Base-by-base conservation (phyloP, 2,113 vertebrate species). In the Chionodraco myersi region DNA sequence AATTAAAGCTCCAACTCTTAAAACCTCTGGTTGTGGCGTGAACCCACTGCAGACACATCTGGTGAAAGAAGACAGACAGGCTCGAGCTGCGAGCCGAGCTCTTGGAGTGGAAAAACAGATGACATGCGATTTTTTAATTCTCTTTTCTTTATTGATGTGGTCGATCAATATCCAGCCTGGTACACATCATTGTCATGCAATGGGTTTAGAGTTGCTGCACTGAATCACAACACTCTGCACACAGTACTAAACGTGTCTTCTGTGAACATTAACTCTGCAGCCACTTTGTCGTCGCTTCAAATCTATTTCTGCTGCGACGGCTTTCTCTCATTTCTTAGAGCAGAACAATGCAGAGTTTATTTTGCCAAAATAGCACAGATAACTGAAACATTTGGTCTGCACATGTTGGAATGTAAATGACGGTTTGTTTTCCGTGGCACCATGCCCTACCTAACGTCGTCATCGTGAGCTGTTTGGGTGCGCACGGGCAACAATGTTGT, bases 91-190 rank as follows among this genome's bases (percentile, higher is more conserved):
- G 72, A 73, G 77, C 77, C 58, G 56, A 77, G 48, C 61, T 75
- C 69, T 77, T 51, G 13, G 58, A 82, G 80, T 88, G 83, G 87
- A 92, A 90, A 94, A 92, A 86, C 87, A 89, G 81, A 92, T 84
- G 89, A 92, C 87, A 80, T 16, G 79, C 70, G 53, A 76, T 82
- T 89, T 85, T 84, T 85, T 80, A 48, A 69, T 87, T 78, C 74
- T 75, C 57, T 76, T 74, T 60, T 83, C 78, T 81, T 76, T 70
- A 88, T 86, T 91, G 90, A 92, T 92, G 93, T 90, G 93, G 89
- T 88, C 83, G 73, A 82, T 92, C 83, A 83, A 83, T 84, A 92
- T 84, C 72, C 79, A 79, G 87, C 83, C 84, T 92, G 89, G 76
- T 87, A 82, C 72, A 67, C 88, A 84, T 91, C 89, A 89, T 14